A percentile compares a stretch with the other conserved stretches of the same genome.
phyloP scores from a whole-genome alignment of 2,797 vertebrate genomes.

The Nyctalus aviator region DNA sequence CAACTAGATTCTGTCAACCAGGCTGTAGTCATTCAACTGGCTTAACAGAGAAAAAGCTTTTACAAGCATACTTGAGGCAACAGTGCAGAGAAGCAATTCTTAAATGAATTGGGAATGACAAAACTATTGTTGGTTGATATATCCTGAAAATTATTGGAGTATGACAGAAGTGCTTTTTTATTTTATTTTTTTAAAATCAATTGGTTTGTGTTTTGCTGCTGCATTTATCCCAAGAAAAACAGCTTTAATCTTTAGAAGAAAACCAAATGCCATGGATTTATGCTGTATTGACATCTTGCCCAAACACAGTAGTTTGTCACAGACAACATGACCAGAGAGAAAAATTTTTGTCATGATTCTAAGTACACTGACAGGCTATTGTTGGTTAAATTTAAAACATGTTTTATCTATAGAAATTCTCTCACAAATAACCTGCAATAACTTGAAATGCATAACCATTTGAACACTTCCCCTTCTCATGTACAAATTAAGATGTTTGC shows the following conservation, averaged over 20 bases:
- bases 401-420: constrained; percentile 91
- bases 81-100: neutral
- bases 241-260: constrained; percentile 90
- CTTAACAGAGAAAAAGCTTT: constrained; percentile 87
- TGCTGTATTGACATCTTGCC: constrained; percentile 91
- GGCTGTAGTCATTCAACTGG: constrained; percentile 91
- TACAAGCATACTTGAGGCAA: neutral
- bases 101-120: neutral
- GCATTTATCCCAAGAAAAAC: neutral
- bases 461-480: constrained; percentile 90
- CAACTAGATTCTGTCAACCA: constrained; percentile 99
- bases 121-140: neutral
- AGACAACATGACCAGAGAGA: constrained; percentile 89
- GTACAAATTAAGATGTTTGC: neutral
- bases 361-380: constrained; percentile 91
- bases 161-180: neutral
- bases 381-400: constrained; percentile 91
- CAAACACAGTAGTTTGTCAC: constrained; percentile 89
- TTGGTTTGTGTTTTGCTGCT: neutral
- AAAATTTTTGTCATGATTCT: constrained; percentile 91
- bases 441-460: constrained; percentile 92
- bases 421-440: constrained; percentile 92
- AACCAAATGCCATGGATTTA: constrained; percentile 91
- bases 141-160: neutral
- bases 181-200: neutral